Base-by-base conservation (phyloP, 2,797 vertebrate species). In the Myotis myotis region DNA sequence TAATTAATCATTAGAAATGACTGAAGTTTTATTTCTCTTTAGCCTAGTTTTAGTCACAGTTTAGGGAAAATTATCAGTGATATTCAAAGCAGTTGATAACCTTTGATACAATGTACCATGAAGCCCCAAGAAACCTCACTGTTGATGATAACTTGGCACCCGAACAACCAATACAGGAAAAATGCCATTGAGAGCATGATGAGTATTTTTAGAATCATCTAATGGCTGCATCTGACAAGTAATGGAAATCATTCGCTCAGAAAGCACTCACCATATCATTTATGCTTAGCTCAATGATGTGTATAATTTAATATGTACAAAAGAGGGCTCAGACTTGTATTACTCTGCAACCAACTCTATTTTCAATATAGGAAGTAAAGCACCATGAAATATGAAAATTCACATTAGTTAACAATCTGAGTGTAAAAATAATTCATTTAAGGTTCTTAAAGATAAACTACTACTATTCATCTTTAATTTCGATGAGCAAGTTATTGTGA, bases 221-320 rank as follows among this genome's bases (percentile, higher is more conserved):
- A 30, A 80, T 89, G 62, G 62, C 55, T 89, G 64, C 68, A 71
- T 94, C 44, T 85, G 85, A 79, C 79, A 89, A 95, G 76, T 71
- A 82, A 81, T 71, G 64, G 85, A 95, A 96, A 91, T 94, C 89
- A 93, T 95, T 92, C 94, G 95, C 55, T 92, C 44, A 62, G 76
- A n/a, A 96, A 96, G 81, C 78, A 93, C 68, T 87, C 49, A 36
- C 44, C 38, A 16, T n/a, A 90, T 74, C 87, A 95, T 53, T 93
- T 93, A 74, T 68, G 91, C 93, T 95, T 82, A 72, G 70, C 78
- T 92, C 92, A 96, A 84, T 87, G 64, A 66, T 83, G 57, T 80
- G 28, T 85, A 91, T 93, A 80, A 96, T 96, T 92, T 82, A 93
- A 68, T 72, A 80, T 17, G 51, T 28, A 57, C 62, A 81, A 55